phyloP scores from a whole-genome alignment of 2,888 invertebrate genomes.

The Sesia bembeciformis region DNA sequence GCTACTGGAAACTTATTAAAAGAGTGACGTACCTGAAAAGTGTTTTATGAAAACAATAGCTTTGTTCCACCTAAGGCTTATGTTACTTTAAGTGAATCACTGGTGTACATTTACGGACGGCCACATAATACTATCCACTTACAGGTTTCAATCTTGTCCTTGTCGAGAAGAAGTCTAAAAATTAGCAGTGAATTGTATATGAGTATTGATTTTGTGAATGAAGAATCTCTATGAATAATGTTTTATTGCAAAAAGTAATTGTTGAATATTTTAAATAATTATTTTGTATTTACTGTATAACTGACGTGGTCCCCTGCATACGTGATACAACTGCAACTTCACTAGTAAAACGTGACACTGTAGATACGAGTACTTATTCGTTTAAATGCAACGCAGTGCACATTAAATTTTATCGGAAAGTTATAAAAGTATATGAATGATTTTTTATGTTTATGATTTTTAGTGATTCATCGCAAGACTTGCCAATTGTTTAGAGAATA shows the following conservation, averaged over 20 bases:
- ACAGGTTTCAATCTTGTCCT: too few species aligned
- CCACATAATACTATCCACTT: too few species aligned
- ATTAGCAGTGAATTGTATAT: too few species aligned
- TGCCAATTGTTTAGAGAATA: neutral
- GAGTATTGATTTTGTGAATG: too few species aligned
- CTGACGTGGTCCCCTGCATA: too few species aligned
- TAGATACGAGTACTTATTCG: neutral
- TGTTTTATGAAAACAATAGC: slow-evolving; percentile 2
- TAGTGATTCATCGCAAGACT: neutral
- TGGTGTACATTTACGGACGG: too few species aligned
- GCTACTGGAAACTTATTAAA: slow-evolving; percentile 15
- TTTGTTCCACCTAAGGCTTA: slow-evolving; percentile 1
- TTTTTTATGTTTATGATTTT: neutral
- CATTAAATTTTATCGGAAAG: neutral
- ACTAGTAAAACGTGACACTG: neutral
- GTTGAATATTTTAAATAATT: too few species aligned
- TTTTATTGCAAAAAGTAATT: too few species aligned
- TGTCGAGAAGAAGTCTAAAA: too few species aligned
- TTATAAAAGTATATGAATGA: neutral
- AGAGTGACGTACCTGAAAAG: slow-evolving; percentile 8
- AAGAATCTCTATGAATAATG: too few species aligned
- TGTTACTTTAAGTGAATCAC: too few species aligned
- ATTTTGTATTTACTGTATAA: too few species aligned
- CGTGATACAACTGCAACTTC: neutral
- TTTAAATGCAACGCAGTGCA: neutral